These are phyloP conservation scores for Hypomecis punctinalis DNA, from an alignment of 2,888 invertebrate genomes.

Conservation along the genomic window DNA sequence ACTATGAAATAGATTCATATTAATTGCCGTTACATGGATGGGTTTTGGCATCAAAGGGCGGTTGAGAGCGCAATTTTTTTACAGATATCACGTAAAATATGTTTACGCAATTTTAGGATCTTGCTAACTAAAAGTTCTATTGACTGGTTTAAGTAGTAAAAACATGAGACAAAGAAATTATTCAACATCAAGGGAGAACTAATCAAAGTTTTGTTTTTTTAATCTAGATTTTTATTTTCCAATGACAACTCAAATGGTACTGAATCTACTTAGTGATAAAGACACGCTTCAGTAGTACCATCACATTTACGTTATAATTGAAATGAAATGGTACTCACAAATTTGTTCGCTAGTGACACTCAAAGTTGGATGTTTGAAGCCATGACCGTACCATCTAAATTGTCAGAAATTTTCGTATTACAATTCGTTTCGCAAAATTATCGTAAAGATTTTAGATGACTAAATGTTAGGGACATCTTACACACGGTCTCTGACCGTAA, in stretches of 20 bases:
- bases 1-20: too few relatives aligned
- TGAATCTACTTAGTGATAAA: conserved; percentile 5
- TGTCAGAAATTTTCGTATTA: conserved; percentile 54
- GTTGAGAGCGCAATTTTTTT: too few relatives aligned
- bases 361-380: conserved; percentile 83
- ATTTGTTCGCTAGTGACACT: conserved; percentile 78
- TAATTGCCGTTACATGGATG: too few relatives aligned
- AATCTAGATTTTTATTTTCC: not conserved
- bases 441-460: not conserved
- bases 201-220: too few relatives aligned
- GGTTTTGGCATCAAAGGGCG: too few relatives aligned
- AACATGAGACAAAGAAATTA: too few relatives aligned
- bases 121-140: too few relatives aligned
- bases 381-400: conserved; percentile 84
- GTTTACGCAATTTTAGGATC: too few relatives aligned
- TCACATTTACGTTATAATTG: conserved; percentile 56
- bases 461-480: not conserved
- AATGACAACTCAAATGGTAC: conserved; percentile 25
- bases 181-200: too few relatives aligned
- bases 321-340: conserved; percentile 77
- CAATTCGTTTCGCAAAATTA: conserved; percentile 18
- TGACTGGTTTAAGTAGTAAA: too few relatives aligned
- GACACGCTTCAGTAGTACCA: conserved; percentile 49
- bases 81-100: too few relatives aligned
- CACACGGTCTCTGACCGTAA: too few relatives aligned